Evolutionary conservation across 2,113 vertebrate genomes (phyloP), one percentile per base, ranked within the genome.

Genomic region (Stegostoma tigrinum): DNA sequence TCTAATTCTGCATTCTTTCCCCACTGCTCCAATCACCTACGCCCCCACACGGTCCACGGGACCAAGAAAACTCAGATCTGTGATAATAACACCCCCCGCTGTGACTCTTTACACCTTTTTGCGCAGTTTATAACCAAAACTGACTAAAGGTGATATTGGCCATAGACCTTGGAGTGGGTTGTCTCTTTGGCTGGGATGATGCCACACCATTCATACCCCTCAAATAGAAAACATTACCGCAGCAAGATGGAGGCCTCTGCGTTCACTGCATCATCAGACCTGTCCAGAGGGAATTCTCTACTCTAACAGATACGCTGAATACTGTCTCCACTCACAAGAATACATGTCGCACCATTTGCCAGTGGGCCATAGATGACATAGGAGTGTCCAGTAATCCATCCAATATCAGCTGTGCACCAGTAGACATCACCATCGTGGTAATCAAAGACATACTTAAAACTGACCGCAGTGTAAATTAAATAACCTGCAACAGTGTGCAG

Each of bases 361-460:
- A 98, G 97, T 0, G 98, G 98, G 2, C 98, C 98, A 4, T 98
- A 98, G 27, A 96, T 97, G 96, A 98, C 97, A 97, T 98, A 98
- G 95, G 98, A 98, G 97, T 98, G 98, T 4, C 98, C 98, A 1
- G 98, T 98, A 96, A 98, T 98, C 98, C 98, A 98, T 96, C 98
- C 98, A 94, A 98, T 98, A 97, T 98, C 98, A 0, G 98, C 98
- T 0, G 98, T 98, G 97, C 98, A 98, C 98, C 98, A 98, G 97
- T 97, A 98, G 96, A 98, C 97, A 67, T 98, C 98, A 21, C 97
- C 96, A 72, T 94, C 96, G 95, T 97, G 98, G 97, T 98, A 96
- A 95, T 98, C 98, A 0, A 98, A 98, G 14, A 98, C 98, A 0
- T 97, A 97, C 95, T 97, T 98, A 96, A 98, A 98, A 55, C 97